phyloP scores from a whole-genome alignment of 2,888 invertebrate species.

The Aporophyla lueneburgensis region DNA sequence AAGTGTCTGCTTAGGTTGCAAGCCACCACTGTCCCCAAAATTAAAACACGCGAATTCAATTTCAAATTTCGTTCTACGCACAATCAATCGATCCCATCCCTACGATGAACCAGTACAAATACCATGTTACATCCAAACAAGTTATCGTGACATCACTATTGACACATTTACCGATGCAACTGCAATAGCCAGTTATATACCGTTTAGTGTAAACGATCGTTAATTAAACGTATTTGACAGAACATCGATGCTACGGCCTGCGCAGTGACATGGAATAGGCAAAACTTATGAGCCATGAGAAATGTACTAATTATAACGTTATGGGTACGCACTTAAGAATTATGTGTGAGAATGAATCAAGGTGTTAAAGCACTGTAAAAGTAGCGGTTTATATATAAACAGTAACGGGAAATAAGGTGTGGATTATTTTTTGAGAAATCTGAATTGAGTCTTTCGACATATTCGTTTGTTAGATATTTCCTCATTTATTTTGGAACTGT shows the following conservation, averaged over 20 bases:
- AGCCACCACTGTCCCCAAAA: background rate
- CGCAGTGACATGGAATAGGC: conserved; percentile 45
- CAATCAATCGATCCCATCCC: conserved; percentile 47
- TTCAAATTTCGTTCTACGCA: background rate
- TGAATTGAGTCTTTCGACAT: background rate
- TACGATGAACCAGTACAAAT: conserved; percentile 66
- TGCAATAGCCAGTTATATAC: conserved; percentile 52
- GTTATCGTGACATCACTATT: conserved; percentile 64
- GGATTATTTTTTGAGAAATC: conserved; percentile 13
- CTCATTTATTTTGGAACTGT: background rate
- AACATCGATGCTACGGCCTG: conserved; percentile 45
- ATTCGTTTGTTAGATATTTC: background rate
- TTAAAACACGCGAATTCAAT: background rate
- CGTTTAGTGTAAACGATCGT: conserved; percentile 63
- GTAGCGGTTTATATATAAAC: conserved; percentile 47
- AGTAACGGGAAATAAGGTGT: conserved; percentile 36
- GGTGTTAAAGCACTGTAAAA: conserved; percentile 44
- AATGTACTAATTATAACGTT: conserved; percentile 64
- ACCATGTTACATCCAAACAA: conserved; percentile 54
- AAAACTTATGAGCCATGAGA: conserved; percentile 53
- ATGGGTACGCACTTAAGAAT: conserved; percentile 50
- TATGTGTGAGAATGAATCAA: conserved; percentile 58
- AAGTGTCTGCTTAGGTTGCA: no score
- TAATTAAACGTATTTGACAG: conserved; percentile 67
- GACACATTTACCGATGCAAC: conserved; percentile 60